Evolutionary conservation across 2,113 vertebrate species (phyloP).

Genomic region (Petroica traversi): DNA sequence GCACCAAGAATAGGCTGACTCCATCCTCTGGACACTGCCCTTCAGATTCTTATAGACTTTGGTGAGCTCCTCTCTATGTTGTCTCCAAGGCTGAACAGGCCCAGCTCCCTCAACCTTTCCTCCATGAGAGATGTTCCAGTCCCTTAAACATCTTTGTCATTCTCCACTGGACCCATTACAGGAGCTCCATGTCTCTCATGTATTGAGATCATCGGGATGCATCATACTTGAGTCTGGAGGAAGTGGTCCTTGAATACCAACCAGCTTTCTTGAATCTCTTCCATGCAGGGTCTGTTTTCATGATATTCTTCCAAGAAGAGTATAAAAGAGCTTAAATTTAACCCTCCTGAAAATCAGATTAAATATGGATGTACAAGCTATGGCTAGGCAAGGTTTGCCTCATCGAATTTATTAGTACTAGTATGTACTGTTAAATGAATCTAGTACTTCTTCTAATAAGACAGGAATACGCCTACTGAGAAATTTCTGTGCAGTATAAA

Average conservation of each 20-base stretch:
- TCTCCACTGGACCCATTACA: background rate
- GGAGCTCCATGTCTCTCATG: background rate
- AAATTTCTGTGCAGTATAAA: background rate
- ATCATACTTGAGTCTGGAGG: background rate
- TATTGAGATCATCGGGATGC: background rate
- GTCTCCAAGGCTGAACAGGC: background rate
- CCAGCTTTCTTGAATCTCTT: background rate
- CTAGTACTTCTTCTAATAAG: background rate
- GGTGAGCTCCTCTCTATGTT: background rate
- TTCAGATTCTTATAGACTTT: background rate
- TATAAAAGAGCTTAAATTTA: background rate
- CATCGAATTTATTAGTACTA: background rate
- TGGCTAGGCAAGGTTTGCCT: background rate
- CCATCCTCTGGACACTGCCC: background rate
- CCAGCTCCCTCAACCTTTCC: background rate
- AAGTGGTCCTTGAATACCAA: background rate
- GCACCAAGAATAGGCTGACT: background rate
- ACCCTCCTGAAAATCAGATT: background rate
- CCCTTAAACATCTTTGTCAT: background rate
- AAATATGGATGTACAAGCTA: background rate
- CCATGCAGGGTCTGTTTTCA: background rate
- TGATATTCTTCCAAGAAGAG: background rate
- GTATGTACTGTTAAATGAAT: background rate
- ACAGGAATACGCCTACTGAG: background rate
- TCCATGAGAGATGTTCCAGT: accelerated